Evolutionary conservation across 2,113 vertebrate species (phyloP), one percentile per base, ranked within the genome.

Genomic region (Thalassoma bifasciatum): DNA sequence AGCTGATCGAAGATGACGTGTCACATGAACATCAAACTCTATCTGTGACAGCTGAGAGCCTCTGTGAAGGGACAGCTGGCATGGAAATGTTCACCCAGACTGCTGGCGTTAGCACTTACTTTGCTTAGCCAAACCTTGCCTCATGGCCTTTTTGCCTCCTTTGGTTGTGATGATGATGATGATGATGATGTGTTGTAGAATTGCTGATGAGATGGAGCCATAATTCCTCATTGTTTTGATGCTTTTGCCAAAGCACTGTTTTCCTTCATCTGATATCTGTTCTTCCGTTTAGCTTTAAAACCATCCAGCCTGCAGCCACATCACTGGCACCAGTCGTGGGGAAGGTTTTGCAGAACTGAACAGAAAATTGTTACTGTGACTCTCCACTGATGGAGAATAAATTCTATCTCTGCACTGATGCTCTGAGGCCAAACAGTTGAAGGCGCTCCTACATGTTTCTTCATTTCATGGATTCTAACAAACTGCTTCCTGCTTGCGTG

Each of bases 181-280:
- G n/a, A n/a, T n/a, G n/a, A n/a, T n/a, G n/a, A n/a, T 72, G 22
- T 22, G 46, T 21, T n/a, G 46, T 66, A 24, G 54, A 83, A 23
- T 7, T 6, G 7, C 66, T 58, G 51, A 16, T 75, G 53, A 59
- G 42, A 73, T 68, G 1, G 30, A 76, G 79, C 75, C 74, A 83
- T 72, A 86, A 72, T 79, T 77, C 19, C 5, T 38, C 58, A 62
- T 44, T 62, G 56, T 72, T 47, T 57, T 81, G 49, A 80, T 56
- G 26, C 72, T 85, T 79, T 63, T 84, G 84, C 73, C 82, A 90
- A 90, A 88, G 77, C 53, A 52, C 37, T 8, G 34, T 62, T 81
- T 46, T 19, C 10, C 51, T 63, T 65, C 42, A 54, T 47, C 50
- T 57, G 26, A 60, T 66, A 42, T 67, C 54, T 60, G 34, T 51